Evolutionary conservation across 2,888 invertebrate species (phyloP).

Genomic region (Acanthoscelides obtectus): DNA sequence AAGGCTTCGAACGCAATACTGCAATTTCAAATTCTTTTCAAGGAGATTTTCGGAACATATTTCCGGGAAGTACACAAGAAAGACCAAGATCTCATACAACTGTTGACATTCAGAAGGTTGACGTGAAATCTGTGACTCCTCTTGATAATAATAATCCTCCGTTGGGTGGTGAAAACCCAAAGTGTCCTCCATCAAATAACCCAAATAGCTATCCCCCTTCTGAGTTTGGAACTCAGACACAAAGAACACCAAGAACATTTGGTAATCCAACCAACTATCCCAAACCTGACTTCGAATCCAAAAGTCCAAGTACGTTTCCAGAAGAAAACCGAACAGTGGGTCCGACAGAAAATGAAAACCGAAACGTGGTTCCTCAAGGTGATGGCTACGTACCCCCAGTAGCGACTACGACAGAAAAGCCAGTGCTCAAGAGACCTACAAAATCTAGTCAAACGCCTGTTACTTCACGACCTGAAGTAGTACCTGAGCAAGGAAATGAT

Average conservation of each 20-base stretch:
- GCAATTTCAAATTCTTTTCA: neutral
- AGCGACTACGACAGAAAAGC: neutral
- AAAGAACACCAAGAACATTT: too few relatives aligned
- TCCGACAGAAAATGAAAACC: neutral
- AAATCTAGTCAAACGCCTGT: neutral
- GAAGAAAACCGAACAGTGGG: neutral
- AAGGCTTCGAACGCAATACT: conserved; percentile 2
- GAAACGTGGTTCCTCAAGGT: neutral
- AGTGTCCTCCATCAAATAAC: neutral
- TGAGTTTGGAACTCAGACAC: conserved; percentile 2
- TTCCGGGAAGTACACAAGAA: neutral
- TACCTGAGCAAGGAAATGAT: neutral
- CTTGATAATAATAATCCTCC: neutral
- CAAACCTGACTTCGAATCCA: neutral
- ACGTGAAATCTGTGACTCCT: conserved; percentile 13
- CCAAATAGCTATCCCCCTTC: neutral
- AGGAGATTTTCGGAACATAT: neutral
- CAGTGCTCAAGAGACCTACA: neutral
- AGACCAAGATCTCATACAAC: conserved; percentile 1
- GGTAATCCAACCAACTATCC: neutral
- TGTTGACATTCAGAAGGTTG: conserved; percentile 17
- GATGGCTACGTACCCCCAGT: neutral
- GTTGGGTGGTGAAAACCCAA: neutral
- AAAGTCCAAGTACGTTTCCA: conserved; percentile 5
- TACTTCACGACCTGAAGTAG: neutral